phyloP scores from a whole-genome alignment of 2,113 vertebrate species.

The Symphodus melops region DNA sequence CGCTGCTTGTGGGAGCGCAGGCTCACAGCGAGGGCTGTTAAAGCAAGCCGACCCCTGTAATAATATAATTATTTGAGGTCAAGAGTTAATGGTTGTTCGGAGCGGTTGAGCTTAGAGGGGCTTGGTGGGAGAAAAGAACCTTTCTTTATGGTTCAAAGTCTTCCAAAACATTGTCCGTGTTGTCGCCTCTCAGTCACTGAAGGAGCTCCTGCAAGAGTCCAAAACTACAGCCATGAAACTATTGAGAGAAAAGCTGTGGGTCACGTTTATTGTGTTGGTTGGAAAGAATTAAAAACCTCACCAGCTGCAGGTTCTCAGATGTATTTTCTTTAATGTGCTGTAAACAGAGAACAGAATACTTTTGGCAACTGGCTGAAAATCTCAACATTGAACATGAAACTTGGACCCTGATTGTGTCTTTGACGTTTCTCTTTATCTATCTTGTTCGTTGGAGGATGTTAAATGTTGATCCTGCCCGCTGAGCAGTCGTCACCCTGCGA shows the following conservation, averaged over 20 bases:
- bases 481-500: not conserved
- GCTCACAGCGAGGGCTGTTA: slow-evolving; percentile 21
- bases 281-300: not conserved
- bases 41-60: slow-evolving; percentile 60
- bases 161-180: slow-evolving; percentile 10
- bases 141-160: slow-evolving; percentile 49
- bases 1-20: slow-evolving; percentile 26
- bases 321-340: too few species aligned
- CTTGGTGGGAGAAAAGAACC: slow-evolving; percentile 39
- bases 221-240: not conserved
- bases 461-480: not conserved
- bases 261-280: not conserved
- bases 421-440: not conserved
- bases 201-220: not conserved
- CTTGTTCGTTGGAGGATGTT: not conserved
- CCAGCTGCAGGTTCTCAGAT: too few species aligned
- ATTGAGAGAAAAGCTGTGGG: not conserved
- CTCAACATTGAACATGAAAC: too few species aligned
- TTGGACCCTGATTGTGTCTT: not conserved
- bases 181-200: slow-evolving; percentile 10
- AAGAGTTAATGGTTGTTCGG: slow-evolving; percentile 76
- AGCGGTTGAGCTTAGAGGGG: slow-evolving; percentile 45
- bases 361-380: too few species aligned
- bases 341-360: too few species aligned
- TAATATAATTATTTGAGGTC: slow-evolving; percentile 78